Evolutionary conservation across 1,140 invertebrate genomes (phyloP), one percentile per base, ranked within the genome.

Genomic region (Ptiloglossa arizonensis): DNA sequence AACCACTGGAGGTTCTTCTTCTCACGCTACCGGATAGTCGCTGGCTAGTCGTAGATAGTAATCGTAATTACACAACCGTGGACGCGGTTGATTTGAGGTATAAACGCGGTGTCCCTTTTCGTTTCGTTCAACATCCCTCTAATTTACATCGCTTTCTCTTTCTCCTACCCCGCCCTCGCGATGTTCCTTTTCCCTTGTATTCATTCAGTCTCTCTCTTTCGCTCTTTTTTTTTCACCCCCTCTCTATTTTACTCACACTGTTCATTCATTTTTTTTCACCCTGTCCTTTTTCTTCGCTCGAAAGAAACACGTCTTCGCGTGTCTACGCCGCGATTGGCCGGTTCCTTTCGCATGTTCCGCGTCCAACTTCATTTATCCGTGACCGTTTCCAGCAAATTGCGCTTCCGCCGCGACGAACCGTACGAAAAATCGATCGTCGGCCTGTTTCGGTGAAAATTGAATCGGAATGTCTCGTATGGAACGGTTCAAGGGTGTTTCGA

Each of bases 21-120:
- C 73, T 82, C 80, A 82, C 78, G 77, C 64, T 77, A 81, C 79
- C 52, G 72, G 59, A 62, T 67, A 56, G 70, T 59, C 60, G 62
- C 29, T 70, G 64, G 38, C 59, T 81, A 67, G 57, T 46, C 67
- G 74, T 68, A 68, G 62, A 83, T 83, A 81, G 54, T 78, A 78
- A 77, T 78, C 68, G 79, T 82, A 81, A 82, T 81, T 82, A 66
- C 32, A 50, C 52, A 50, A 74, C 62, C 71, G 46, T 63, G 71
- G 32, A 67, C 35, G 44, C 63, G 67, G 32, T 50, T 72, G 76
- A 57, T 66, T 79, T 44, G 64, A 46, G 62, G 22, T 46, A 74
- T 67, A 74, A 74, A 60, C 57, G 32, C 41, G 29, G 11, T 56
- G 29, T 63, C 8, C 32, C 41, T 80, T n/a, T 41, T 69, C 57